Evolutionary conservation across 2,113 vertebrate species (phyloP), one percentile per base, ranked within the genome.

Genomic region (Clarias magur): DNA sequence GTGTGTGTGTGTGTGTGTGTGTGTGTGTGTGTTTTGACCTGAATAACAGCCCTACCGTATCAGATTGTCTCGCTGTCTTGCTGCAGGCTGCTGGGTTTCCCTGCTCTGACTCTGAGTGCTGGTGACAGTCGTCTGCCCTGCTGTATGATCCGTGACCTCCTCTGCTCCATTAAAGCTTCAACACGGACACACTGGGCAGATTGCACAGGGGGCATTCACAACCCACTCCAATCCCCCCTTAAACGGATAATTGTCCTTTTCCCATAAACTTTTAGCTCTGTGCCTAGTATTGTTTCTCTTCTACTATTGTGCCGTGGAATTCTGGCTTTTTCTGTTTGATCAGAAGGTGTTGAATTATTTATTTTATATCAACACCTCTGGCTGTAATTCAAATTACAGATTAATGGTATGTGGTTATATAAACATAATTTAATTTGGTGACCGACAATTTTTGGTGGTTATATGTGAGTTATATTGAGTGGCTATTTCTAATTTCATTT

Each of bases 61-160:
- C 65, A 86, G 73, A 86, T 87, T 73, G 19, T 67, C 80, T 88
- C 57, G 57, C 82, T 48, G 63, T 80, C 84, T 88, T 91, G 93
- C 94, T 91, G 88, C 85, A 93, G 92, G 94, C 91, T 90, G 91
- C 92, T 90, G 92, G 90, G 91, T 91, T 94, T 91, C 90, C 92
- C 92, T 72, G 90, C 87, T 91, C 87, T 94, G 93, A 95, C 92
- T 94, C 90, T 95, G 93, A 95, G 89, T 90, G 90, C 92, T 86
- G 91, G 91, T 94, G 95, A 95, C 94, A 94, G 92, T 92, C 91
- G 91, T 94, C 94, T 93, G 94, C 95, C 94, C 54, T 75, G 68
- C 76, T 53, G 78, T 82, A 70, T 56, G 83, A 85, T 75, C 78
- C 12, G 21, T 70, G 34, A 85, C 85, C 89, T 88, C 84, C 75